Evolutionary conservation across 2,797 vertebrate species (phyloP), one percentile per base, ranked within the genome.

Genomic region (Centroberyx gerrardi): DNA sequence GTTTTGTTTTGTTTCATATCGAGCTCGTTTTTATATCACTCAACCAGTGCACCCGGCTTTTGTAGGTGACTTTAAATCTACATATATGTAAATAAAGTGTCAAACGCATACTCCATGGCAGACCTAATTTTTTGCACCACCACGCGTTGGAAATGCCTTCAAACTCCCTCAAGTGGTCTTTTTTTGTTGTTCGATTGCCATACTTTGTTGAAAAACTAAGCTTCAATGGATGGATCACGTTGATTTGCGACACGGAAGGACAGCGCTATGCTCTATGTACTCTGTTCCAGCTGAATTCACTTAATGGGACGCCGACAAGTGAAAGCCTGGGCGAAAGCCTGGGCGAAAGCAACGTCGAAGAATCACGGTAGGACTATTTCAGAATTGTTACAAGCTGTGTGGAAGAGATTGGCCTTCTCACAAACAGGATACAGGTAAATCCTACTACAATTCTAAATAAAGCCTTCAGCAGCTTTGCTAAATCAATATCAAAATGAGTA

Each of bases 371-470:
- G 52, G 52, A 54, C 6, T 10, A 54, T 27, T 27, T 28, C 6
- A 12, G 52, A 28, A 54, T 54, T 22, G 22, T 27, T 54, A 28
- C 18, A 54, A 54, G 18, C 22, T 54, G 52, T 28, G 52, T 28
- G 52, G 52, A 54, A 54, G 52, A 54, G 18, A 54, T 22, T 54
- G 52, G 52, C 22, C 27, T 54, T 54, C 52, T 27, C 5, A n/a
- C 52, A 51, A 54, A 54, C 18, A 4, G 52, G 52, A 22, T 28
- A 54, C 22, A 28, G 52, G 52, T 28, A 54, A 22, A 54, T 28
- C 52, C 52, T 10, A 54, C 8, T 7, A 28, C 1, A 54, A 54
- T 51, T 51, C 7, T 51, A 17, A 51, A 51, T 51, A 10, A 51
- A n/a, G 15, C 48, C 48, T n/a, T 3, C 48, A 7, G 40, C 40